Percentiles rank a stretch among this genome's conserved stretches.
phyloP scores from a whole-genome alignment of 92 coral and sea anemone genomes.

The Epizoanthus scotinus region DNA sequence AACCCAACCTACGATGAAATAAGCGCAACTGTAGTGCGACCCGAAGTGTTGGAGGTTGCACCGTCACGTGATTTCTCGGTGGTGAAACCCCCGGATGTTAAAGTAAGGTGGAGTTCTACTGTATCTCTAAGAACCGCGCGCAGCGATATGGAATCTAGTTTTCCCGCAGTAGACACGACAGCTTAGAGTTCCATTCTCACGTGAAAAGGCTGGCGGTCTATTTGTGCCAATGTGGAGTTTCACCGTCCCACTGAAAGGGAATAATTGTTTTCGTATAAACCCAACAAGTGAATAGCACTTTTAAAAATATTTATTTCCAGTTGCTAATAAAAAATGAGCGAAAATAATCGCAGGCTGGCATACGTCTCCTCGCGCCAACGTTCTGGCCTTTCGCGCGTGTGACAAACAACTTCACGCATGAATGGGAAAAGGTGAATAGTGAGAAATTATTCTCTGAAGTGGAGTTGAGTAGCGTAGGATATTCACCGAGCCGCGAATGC shows the following conservation, averaged over 20 bases:
- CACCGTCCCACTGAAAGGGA: neutral
- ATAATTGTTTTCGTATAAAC: no score
- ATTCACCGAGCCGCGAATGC: no score
- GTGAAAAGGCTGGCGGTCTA: neutral
- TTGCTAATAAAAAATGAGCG: no score
- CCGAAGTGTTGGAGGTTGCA: neutral
- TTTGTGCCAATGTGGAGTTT: neutral
- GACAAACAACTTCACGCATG: no score
- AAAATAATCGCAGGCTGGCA: no score
- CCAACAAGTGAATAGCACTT: no score
- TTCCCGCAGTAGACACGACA: neutral
- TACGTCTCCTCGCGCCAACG: no score
- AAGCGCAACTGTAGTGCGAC: neutral
- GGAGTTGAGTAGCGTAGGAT: no score
- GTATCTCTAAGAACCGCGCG: conserved; percentile 5
- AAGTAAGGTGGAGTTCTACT: conserved; percentile 11
- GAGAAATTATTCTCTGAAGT: no score
- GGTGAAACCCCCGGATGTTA: neutral
- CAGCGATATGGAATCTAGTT: conserved; percentile 1
- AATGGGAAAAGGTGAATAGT: no score
- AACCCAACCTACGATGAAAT: conserved; percentile 1
- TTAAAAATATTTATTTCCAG: no score
- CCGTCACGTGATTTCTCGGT: neutral
- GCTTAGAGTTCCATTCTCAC: neutral
- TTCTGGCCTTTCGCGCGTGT: no score